Evolutionary conservation across 1,140 invertebrate species (phyloP).

Genomic region (Araneus ventricosus): DNA sequence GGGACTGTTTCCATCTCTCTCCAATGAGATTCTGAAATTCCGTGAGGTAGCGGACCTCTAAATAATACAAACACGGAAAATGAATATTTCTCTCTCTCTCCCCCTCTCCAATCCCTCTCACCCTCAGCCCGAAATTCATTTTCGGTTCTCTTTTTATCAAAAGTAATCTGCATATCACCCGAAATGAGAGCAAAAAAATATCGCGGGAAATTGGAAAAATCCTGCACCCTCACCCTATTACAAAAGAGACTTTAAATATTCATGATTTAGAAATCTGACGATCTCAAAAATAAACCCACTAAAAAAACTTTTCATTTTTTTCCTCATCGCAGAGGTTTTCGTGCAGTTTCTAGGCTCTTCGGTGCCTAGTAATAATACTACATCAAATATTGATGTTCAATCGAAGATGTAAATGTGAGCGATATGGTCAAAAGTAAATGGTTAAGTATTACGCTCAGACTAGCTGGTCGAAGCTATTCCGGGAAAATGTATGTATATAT

Average conservation of each 20-base stretch:
- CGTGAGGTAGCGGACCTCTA: neutral
- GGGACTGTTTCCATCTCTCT: too few species aligned
- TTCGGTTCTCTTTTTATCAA: constrained; percentile 46
- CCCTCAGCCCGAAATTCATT: constrained; percentile 28
- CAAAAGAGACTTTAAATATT: constrained; percentile 49
- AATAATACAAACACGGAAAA: constrained; percentile 17
- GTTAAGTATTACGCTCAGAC: neutral
- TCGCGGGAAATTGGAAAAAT: constrained; percentile 38
- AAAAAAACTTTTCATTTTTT: constrained; percentile 2
- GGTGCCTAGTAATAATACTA: neutral
- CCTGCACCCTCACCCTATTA: constrained; percentile 1
- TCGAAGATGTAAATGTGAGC: constrained; percentile 17
- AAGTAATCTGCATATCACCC: constrained; percentile 55
- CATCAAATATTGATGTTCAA: constrained; percentile 37
- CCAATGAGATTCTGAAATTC: neutral
- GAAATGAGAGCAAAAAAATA: constrained; percentile 41
- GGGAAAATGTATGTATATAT: neutral
- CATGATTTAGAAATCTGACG: constrained; percentile 48
- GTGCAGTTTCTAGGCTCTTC: neutral
- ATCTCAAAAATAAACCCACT: constrained; percentile 42
- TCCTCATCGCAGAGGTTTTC: neutral
- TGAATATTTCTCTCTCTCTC: constrained; percentile 11
- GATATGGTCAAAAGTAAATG: constrained; percentile 5
- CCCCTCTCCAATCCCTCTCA: neutral
- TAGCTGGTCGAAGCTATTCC: neutral